These are phyloP conservation scores for Nomada goodeniana DNA, from an alignment of 2,888 invertebrate species.

Conservation along the genomic window DNA sequence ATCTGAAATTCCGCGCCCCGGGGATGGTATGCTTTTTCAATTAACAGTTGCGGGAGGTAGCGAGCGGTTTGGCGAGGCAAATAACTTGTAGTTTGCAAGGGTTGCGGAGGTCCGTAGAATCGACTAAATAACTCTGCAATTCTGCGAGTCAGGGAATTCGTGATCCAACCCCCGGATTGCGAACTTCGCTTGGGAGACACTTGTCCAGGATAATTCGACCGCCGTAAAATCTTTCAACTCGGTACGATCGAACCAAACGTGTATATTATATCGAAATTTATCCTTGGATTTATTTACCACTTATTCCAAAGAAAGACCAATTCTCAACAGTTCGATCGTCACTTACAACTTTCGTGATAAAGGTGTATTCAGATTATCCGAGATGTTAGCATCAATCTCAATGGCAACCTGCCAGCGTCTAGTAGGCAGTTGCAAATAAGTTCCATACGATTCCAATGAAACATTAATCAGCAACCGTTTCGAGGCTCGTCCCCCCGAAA, in stretches of 20 bases:
- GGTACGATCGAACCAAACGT: background rate
- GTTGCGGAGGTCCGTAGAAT: constrained; percentile 34
- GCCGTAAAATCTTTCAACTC: constrained; percentile 8
- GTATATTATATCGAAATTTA: background rate
- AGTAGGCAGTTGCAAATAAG: background rate
- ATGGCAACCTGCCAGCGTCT: background rate
- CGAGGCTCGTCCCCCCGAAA: background rate
- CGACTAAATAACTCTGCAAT: constrained; percentile 54
- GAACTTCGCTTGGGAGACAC: background rate
- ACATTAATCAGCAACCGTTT: background rate
- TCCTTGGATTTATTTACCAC: constrained; percentile 17
- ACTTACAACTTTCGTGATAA: background rate
- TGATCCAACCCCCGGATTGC: constrained; percentile 35
- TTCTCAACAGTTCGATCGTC: too few species aligned
- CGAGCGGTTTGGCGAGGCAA: background rate
- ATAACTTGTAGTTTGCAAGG: constrained; percentile 44
- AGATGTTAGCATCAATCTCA: too few species aligned
- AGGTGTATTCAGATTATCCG: background rate
- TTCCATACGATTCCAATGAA: background rate
- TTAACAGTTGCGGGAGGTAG: constrained; percentile 1
- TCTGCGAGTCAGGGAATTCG: constrained; percentile 47
- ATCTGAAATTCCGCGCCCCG: background rate
- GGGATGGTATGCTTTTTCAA: constrained; percentile 25
- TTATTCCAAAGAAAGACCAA: background rate
- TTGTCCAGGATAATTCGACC: constrained; percentile 33